These are phyloP conservation scores for Drosophila melanica DNA, from an alignment of 1,140 invertebrate species.

Conservation along the genomic window DNA sequence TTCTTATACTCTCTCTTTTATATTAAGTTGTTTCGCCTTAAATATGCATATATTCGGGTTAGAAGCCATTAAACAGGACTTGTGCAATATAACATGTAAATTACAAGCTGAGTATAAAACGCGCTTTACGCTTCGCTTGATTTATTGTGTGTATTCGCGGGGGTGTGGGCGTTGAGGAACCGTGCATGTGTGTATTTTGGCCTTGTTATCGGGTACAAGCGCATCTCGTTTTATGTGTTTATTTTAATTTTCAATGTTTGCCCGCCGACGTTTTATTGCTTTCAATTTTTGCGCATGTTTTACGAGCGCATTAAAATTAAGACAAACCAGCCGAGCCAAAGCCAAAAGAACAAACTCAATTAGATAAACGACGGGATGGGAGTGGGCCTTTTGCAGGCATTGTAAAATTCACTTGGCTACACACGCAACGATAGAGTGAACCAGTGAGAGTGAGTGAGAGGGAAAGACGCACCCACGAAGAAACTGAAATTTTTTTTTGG, in stretches of 20 bases:
- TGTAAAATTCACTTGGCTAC: slow-evolving; percentile 71
- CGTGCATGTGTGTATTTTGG: slow-evolving; percentile 43
- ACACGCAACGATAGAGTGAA: slow-evolving; percentile 43
- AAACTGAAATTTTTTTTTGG: slow-evolving; percentile 43
- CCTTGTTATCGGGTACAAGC: slow-evolving; percentile 60
- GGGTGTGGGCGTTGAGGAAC: neutral
- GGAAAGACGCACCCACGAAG: slow-evolving; percentile 34
- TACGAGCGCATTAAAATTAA: slow-evolving; percentile 78
- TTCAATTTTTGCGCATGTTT: slow-evolving; percentile 76
- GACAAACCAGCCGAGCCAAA: slow-evolving; percentile 45
- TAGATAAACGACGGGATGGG: slow-evolving; percentile 60
- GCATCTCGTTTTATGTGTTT: slow-evolving; percentile 67
- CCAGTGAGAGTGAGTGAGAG: neutral
- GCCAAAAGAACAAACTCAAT: slow-evolving; percentile 66
- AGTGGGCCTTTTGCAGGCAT: slow-evolving; percentile 23
- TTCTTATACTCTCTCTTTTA: too few relatives aligned
- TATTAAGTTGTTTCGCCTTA: too few relatives aligned
- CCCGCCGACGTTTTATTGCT: slow-evolving; percentile 62
- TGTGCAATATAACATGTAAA: slow-evolving; percentile 56
- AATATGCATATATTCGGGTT: slow-evolving; percentile 1
- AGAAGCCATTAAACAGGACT: slow-evolving; percentile 50
- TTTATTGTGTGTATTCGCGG: slow-evolving; percentile 51
- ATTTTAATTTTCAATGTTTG: slow-evolving; percentile 78
- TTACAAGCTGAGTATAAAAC: slow-evolving; percentile 56
- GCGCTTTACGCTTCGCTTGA: slow-evolving; percentile 72